phyloP scores from a whole-genome alignment of 2,888 invertebrate species.

The Diplolepis rosae region DNA sequence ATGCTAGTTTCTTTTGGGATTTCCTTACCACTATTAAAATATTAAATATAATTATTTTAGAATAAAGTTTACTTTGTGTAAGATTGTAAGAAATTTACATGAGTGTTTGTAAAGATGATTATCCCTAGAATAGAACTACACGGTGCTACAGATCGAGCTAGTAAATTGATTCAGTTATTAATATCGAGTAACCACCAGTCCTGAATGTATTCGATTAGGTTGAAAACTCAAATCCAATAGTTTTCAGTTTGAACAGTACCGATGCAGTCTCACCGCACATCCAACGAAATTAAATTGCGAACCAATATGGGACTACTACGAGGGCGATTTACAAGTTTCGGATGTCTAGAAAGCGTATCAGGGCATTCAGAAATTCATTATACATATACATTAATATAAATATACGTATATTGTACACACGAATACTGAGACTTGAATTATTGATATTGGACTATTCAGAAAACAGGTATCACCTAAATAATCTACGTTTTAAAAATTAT shows the following conservation, averaged over 20 bases:
- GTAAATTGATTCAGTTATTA: conserved; percentile 53
- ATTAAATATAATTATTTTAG: background rate
- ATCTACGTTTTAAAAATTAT: no score
- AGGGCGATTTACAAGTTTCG: conserved; percentile 53
- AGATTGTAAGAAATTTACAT: background rate
- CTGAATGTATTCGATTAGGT: conserved; percentile 57
- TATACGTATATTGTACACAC: no score
- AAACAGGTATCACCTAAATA: no score
- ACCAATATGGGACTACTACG: conserved; percentile 59
- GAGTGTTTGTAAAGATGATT: conserved; percentile 3
- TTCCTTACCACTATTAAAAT: background rate
- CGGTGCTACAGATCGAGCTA: conserved; percentile 28
- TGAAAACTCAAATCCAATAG: conserved; percentile 60
- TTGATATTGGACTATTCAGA: no score
- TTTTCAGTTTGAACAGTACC: conserved; percentile 52
- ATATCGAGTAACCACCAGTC: conserved; percentile 47
- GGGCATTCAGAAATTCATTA: background rate
- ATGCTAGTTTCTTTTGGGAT: no score
- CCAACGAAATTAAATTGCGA: conserved; percentile 67
- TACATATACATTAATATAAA: background rate
- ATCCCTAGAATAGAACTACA: background rate
- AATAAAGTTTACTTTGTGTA: background rate
- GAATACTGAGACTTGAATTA: no score
- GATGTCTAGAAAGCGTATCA: background rate
- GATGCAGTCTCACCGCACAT: conserved; percentile 53